phyloP scores from a whole-genome alignment of 2,888 invertebrate genomes.

The Argyresthia albistria region DNA sequence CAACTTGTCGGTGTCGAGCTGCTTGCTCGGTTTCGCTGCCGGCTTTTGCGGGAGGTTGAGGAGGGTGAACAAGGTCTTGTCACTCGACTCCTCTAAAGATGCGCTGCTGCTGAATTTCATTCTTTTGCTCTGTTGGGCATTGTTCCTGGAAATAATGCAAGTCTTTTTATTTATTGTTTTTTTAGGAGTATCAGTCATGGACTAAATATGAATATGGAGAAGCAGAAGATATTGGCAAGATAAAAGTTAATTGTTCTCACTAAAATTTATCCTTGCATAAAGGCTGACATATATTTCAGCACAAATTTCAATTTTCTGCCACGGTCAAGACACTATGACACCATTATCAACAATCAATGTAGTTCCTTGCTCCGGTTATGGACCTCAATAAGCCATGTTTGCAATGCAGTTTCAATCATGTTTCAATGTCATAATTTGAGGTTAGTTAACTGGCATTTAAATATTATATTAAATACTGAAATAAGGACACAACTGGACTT shows the following conservation, averaged over 20 bases:
- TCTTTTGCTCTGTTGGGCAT: constrained; percentile 37
- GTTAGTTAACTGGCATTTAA: no score
- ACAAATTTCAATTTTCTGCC: no score
- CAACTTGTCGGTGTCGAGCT: constrained; percentile 45
- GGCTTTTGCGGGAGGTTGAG: constrained; percentile 50
- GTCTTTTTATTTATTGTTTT: not conserved
- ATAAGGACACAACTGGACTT: constrained; percentile 19
- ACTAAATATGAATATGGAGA: not conserved
- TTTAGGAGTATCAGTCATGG: not conserved
- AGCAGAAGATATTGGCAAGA: not conserved
- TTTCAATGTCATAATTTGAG: no score
- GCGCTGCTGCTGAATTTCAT: constrained; percentile 27
- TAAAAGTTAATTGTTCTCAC: no score
- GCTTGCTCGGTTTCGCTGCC: constrained; percentile 32
- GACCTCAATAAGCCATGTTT: no score
- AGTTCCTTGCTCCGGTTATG: not conserved
- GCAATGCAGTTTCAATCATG: no score
- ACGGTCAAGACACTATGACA: no score
- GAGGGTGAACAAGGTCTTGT: constrained; percentile 73
- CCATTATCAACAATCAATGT: not conserved
- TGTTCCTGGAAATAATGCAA: constrained; percentile 23
- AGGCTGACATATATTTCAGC: no score
- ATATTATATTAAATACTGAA: no score
- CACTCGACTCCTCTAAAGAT: constrained; percentile 59
- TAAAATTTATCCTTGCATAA: no score